A percentile compares a stretch with the other conserved stretches of the same genome.
phyloP scores from a whole-genome alignment of 2,888 invertebrate genomes.

The Cacoxenus indagator region DNA sequence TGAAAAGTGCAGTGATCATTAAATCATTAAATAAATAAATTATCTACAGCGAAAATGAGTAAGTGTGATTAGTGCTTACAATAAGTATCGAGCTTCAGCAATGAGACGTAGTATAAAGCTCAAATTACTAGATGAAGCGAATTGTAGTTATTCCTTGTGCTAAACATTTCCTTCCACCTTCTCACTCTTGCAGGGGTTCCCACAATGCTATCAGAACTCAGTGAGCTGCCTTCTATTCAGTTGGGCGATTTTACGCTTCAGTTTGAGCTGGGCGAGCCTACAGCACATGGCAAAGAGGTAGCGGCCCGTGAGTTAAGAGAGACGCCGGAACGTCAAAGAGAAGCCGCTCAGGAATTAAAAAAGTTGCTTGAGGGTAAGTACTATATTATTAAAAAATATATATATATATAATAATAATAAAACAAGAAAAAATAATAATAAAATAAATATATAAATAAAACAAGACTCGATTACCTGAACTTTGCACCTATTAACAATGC shows the following conservation, averaged over 20 bases:
- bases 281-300: conserved; percentile 77
- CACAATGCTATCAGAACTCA: conserved; percentile 82
- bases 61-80: no score
- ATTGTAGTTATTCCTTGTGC: no score
- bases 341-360: conserved; percentile 74
- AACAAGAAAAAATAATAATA: not conserved
- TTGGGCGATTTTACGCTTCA: conserved; percentile 73
- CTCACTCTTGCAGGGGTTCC: conserved; percentile 77
- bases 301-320: conserved; percentile 80
- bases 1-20: not conserved
- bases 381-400: not conserved
- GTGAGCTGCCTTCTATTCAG: conserved; percentile 77
- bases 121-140: no score
- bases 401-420: not conserved
- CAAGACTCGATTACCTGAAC: not conserved
- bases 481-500: not conserved
- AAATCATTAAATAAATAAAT: conserved; percentile 15
- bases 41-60: conserved; percentile 50
- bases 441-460: not conserved
- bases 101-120: no score
- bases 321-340: conserved; percentile 77
- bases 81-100: no score
- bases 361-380: conserved; percentile 75
- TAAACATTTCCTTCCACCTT: no score
- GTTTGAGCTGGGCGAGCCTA: conserved; percentile 79